A percentile compares a stretch with the other conserved stretches of the same genome.
Conservation (phyloP, 2,113 vertebrate genomes). For the Gavia stellata region DNA sequence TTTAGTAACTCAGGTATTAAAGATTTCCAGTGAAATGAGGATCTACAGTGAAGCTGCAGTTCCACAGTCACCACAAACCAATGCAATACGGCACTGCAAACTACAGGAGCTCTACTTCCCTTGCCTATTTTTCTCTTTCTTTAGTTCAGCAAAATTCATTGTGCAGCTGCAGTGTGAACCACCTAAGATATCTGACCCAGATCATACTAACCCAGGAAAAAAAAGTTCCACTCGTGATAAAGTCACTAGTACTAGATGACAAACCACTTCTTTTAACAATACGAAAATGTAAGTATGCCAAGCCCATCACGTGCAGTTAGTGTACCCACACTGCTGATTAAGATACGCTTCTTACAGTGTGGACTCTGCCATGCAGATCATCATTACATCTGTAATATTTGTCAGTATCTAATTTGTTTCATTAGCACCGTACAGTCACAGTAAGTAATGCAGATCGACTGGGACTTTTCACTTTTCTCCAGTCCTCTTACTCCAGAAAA, state of each 20-base stretch:
- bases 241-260: not conserved
- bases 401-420: not conserved
- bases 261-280: not conserved
- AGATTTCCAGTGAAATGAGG: not conserved
- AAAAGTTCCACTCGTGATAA: not conserved
- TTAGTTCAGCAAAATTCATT: not conserved
- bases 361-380: not conserved
- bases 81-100: not conserved
- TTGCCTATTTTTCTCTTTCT: not conserved
- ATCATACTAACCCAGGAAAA: not conserved
- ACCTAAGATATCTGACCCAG: not conserved
- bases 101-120: not conserved
- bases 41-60: not conserved
- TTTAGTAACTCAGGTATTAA: not conserved
- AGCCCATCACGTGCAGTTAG: not conserved
- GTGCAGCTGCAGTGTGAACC: not conserved
- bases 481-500: not conserved
- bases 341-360: not conserved
- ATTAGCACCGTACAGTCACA: not conserved
- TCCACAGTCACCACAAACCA: not conserved
- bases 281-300: not conserved
- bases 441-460: not conserved
- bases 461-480: not conserved
- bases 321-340: not conserved
- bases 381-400: not conserved